phyloP scores from a whole-genome alignment of 2,797 vertebrate species.

The Hephaestus fuliginosus region DNA sequence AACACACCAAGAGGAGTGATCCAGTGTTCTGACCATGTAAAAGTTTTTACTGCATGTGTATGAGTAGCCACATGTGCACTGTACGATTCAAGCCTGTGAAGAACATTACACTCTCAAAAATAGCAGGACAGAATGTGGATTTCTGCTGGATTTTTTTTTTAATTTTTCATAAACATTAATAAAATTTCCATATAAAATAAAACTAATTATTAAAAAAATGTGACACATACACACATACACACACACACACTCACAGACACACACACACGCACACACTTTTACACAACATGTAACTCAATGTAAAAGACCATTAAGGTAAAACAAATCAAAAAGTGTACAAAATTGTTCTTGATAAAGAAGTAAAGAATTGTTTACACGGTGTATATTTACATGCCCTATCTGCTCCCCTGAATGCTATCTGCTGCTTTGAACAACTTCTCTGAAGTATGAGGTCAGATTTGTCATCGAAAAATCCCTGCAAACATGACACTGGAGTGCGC shows the following conservation, averaged over 20 bases:
- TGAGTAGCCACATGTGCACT: background rate
- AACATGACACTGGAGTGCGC: slow-evolving; percentile 70
- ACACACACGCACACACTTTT: background rate
- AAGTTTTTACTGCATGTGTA: slow-evolving; percentile 18
- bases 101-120: slow-evolving; percentile 25
- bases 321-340: slow-evolving; percentile 23
- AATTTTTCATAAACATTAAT: slow-evolving; percentile 14
- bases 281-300: background rate
- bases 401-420: slow-evolving; percentile 61
- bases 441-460: slow-evolving; percentile 72
- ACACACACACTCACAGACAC: background rate
- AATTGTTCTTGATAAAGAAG: slow-evolving; percentile 40
- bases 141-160: background rate
- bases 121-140: background rate
- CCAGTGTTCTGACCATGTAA: slow-evolving; percentile 28
- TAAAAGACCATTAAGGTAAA: slow-evolving; percentile 19
- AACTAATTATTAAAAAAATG: background rate
- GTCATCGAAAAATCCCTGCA: slow-evolving; percentile 65
- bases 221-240: slow-evolving; percentile 3
- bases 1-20: slow-evolving; percentile 37
- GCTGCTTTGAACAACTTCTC: slow-evolving; percentile 69
- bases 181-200: slow-evolving; percentile 1
- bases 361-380: slow-evolving; percentile 42
- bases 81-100: slow-evolving; percentile 25
- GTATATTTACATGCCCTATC: slow-evolving; percentile 64